Evolutionary conservation across 2,797 vertebrate species (phyloP).

Genomic region (Chaenodraco wilsoni): DNA sequence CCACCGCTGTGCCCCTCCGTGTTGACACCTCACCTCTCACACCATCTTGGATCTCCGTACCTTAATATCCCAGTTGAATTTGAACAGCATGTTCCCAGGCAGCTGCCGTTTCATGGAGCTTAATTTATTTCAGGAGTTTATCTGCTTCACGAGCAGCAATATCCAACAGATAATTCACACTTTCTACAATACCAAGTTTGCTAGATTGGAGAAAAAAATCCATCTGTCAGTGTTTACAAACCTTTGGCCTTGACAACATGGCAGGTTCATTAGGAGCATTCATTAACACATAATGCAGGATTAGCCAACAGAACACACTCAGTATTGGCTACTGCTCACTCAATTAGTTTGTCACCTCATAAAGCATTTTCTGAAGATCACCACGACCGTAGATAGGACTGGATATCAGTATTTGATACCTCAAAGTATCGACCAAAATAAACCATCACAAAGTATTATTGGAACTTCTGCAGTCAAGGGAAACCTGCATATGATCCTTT

Average conservation of each 20-base stretch:
- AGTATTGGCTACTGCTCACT: not conserved
- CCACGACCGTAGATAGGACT: not conserved
- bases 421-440: too few species aligned
- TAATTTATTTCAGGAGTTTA: constrained; percentile 45
- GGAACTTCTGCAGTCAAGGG: too few species aligned
- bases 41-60: constrained; percentile 56
- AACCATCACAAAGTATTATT: too few species aligned
- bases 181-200: not conserved
- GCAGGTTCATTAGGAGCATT: not conserved
- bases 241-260: not conserved
- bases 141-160: constrained; percentile 24
- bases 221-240: not conserved
- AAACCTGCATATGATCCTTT: too few species aligned
- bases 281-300: constrained; percentile 19
- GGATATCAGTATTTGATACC: too few species aligned
- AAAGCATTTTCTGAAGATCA: constrained; percentile 23
- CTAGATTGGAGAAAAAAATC: not conserved
- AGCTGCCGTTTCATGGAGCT: constrained; percentile 58
- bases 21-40: constrained; percentile 54
- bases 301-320: not conserved
- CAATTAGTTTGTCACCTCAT: not conserved
- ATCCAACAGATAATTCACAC: constrained; percentile 27
- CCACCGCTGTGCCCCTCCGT: constrained; percentile 9
- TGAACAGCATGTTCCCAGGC: constrained; percentile 67
- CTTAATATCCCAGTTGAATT: constrained; percentile 50